Base-by-base conservation (phyloP, 2,888 invertebrate species). In the Agrochola litura region DNA sequence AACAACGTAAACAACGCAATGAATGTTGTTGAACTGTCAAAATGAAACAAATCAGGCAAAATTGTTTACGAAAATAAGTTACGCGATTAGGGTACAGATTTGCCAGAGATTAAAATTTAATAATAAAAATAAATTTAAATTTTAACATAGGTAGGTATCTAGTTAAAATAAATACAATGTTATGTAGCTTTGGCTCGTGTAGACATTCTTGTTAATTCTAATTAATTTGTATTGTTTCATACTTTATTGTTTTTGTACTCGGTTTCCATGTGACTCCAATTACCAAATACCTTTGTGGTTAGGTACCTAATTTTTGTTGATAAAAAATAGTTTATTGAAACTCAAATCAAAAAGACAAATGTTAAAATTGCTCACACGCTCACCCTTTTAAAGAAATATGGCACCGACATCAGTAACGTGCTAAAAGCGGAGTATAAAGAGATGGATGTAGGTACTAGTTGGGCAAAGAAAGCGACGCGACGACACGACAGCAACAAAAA, bases 381-480 rank as follows among this genome's bases (percentile, higher is more conserved):
- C 12, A 22, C 3, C 4, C 30, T 56, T 56, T 54, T 43, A 22
- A 69, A 25, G 60, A 65, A 73, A 81, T 49, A 66, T 30, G 65
- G 16, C 41, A 22, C 58, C 30, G 16, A 46, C 52, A 64, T 61
- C 25, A 60, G 54, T 19, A 52, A 37, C 37, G 61, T 67, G 56
- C 37, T 81, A 81, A 85, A 73, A 85, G 74, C 70, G 6, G 14
- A 30, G 37, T 80, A 65, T 70, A 64, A 69, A 79, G 67, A 63
- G 64, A 72, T 46, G 43, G 61, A 73, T 85, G 66, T n/a, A n/a
- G n/a, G n/a, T 41, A 74, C 54, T 67, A 1, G 37, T 37, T 37
- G 41, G 10, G 43, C n/a, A 81, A 82, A 85, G 66, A 58, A 65
- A 73, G 8, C 56, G 25, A 37, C 22, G 6, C 56, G 25, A 37